Evolutionary conservation across 2,113 vertebrate species (phyloP), one percentile per base, ranked within the genome.

Genomic region (Neodontobutis hainanensis): DNA sequence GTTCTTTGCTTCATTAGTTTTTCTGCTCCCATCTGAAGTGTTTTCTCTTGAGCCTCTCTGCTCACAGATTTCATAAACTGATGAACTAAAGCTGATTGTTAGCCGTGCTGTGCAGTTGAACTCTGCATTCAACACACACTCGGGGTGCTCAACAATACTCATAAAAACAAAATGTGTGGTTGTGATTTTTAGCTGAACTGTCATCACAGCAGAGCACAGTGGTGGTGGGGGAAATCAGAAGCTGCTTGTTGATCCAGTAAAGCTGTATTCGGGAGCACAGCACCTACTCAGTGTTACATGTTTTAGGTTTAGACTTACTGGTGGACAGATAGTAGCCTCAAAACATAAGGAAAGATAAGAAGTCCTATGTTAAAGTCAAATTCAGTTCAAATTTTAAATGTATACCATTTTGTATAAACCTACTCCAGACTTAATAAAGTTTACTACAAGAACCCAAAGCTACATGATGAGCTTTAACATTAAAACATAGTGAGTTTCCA

Each of bases 71-170:
- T 55, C 32, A 5, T 81, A 63, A 57, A 58, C 65, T 49, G 62
- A 46, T 74, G 35, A 79, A 42, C 49, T 14, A 19, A 40, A 59
- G 66, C 51, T 35, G 65, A 80, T 77, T 80, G 68, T 80, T 56
- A 61, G 45, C 66, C 64, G 57, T 61, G 76, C 61, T 65, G 55
- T 62, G 72, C 53, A 78, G 76, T 11, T 32, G 10, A 57, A 38
- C 48, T 62, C 58, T 74, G 62, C 61, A 46, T 73, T 81, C 76
- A 73, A 61, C 56, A 8, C 65, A 2, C 64, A 68, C 58, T 0
- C 64, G 14, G 14, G 63, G 70, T 40, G 14, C 67, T 80, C 68
- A 3, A 19, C 61, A 7, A 12, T 55, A 11, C 66, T 63, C 32
- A 67, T 58, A 61, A 69, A 61, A 61, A 47, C 47, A 43, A 16